phyloP scores from a whole-genome alignment of 2,113 vertebrate genomes.

The Tragulus kanchil region DNA sequence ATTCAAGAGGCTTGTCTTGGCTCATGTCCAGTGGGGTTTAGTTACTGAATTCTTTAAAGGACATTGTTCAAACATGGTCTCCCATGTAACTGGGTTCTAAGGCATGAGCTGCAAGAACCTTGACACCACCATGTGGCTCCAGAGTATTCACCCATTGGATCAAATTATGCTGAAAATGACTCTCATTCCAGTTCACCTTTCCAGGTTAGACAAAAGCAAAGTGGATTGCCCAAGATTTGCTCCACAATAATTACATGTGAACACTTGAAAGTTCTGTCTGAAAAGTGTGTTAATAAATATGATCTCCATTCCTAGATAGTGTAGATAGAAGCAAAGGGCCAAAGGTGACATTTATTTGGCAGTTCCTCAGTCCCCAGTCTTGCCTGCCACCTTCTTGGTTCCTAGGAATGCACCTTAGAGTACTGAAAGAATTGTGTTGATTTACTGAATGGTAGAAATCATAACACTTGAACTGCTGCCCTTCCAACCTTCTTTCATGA shows the following conservation, averaged over 20 bases:
- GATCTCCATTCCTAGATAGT: slow-evolving; percentile 14
- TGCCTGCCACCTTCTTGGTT: not conserved
- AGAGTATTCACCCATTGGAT: slow-evolving; percentile 60
- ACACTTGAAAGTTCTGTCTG: not conserved
- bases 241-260: not conserved
- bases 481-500: not conserved
- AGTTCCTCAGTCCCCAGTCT: not conserved
- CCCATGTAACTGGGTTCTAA: slow-evolving; percentile 78
- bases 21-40: slow-evolving; percentile 70
- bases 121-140: slow-evolving; percentile 23
- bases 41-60: slow-evolving; percentile 81
- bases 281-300: not conserved
- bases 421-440: not conserved
- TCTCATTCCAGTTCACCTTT: slow-evolving; percentile 41
- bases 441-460: not conserved
- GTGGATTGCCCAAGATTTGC: not conserved
- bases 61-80: slow-evolving; percentile 80
- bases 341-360: not conserved
- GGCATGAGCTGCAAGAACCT: slow-evolving; percentile 54
- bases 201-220: slow-evolving; percentile 35
- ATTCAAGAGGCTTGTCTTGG: slow-evolving; percentile 81
- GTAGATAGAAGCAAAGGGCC: not conserved
- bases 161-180: slow-evolving; percentile 65
- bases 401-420: not conserved
- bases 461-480: not conserved